Base-by-base conservation (phyloP, 2,113 vertebrate species). In the Pantherophis guttatus region DNA sequence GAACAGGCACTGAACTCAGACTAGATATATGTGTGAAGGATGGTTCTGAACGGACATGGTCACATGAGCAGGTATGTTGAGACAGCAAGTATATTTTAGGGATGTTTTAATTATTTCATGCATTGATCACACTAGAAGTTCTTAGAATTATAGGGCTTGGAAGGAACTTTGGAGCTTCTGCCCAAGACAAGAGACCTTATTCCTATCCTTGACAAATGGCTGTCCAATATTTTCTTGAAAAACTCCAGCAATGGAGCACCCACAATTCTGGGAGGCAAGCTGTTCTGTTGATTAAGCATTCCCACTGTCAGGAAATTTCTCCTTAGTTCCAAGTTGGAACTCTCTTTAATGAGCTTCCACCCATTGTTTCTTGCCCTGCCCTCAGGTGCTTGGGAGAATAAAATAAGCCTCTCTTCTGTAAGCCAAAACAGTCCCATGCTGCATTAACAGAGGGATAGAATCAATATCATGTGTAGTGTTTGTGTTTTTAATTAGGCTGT, bases 11-110 rank as follows among this genome's bases (percentile, higher is more conserved):
- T 0, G 98, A 99, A 86, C 96, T 99, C 52, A 97, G 98, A 90
- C 96, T 99, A 88, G 98, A 99, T 85, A 39, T 97, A 91, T 99
- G 98, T 23, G 97, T 98, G 94, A 99, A 98, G 95, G 98, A 99
- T 0, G 98, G 98, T 12, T 98, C 98, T 0, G 98, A 99, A 94
- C 97, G 98, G 90, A 99, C 98, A 0, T 99, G 98, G 98, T 99
- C 98, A 24, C 98, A 99, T 0, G 98, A 99, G 53, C 98, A 99
- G 98, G 98, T 98, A 96, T 29, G 93, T 96, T 0, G 7, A 44
- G 33, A 21, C 75, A 81, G 29, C 9, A 0, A 1, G 86, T 44
- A 53, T 89, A 21, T 58, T 23, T 23, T 39, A n/a, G 3, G 24
- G 26, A 17, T 55, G 9, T 89, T 89, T 89, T 89, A 75, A 19